Evolutionary conservation across 2,888 invertebrate species (phyloP).

Genomic region (Sinohyriopsis cumingii): DNA sequence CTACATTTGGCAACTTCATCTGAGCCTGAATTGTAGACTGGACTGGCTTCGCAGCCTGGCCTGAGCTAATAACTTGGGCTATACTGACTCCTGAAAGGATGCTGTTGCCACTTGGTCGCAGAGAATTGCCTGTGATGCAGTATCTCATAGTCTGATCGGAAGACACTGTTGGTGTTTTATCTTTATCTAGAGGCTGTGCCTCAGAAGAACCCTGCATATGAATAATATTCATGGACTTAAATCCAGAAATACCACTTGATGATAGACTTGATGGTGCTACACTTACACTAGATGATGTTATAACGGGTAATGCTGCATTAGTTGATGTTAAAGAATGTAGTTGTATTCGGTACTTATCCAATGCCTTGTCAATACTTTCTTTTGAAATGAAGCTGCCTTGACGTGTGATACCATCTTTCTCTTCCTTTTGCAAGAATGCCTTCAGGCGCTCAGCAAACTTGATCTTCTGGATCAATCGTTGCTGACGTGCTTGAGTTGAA

Average conservation of each 20-base stretch:
- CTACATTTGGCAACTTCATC: background rate
- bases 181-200: no score
- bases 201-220: no score
- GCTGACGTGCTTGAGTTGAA: constrained; percentile 18
- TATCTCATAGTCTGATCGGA: no score
- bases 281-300: no score
- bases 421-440: constrained; percentile 28
- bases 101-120: no score
- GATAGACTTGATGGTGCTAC: no score
- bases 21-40: background rate
- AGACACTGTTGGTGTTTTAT: no score
- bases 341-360: constrained; percentile 35
- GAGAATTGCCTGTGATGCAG: no score
- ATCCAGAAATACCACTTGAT: no score
- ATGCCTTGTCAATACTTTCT: constrained; percentile 38
- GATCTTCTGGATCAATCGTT: constrained; percentile 37
- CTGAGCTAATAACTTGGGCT: constrained; percentile 2
- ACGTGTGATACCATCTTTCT: constrained; percentile 21
- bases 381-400: constrained; percentile 32
- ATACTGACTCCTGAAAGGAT: no score
- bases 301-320: no score
- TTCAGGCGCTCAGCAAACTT: constrained; percentile 38
- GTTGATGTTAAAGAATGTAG: background rate
- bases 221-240: no score
- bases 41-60: background rate